Percentiles rank a stretch among this genome's conserved stretches.
Evolutionary conservation across 2,888 invertebrate genomes (phyloP).

Genomic region (Sinodicranocentrus sp.): DNA sequence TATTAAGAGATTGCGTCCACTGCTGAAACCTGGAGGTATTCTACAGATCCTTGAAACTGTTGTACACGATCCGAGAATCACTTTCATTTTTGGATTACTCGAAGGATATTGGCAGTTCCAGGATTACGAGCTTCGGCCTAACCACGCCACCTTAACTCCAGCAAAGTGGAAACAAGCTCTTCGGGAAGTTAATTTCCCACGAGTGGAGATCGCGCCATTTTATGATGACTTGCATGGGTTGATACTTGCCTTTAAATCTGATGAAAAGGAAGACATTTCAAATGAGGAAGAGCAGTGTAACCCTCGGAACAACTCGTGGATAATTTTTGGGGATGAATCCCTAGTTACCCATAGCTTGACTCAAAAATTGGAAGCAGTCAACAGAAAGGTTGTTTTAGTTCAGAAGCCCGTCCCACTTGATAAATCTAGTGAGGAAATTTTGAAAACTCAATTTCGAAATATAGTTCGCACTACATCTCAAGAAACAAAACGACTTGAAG

Average conservation of each 20-base stretch:
- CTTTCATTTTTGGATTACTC: constrained; percentile 53
- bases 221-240: constrained; percentile 1
- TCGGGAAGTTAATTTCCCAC: no score
- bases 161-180: neutral
- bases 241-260: neutral
- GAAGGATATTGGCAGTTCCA: constrained; percentile 60
- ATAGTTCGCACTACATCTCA: neutral
- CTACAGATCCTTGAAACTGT: constrained; percentile 47
- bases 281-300: no score
- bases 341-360: no score
- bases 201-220: neutral
- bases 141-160: neutral
- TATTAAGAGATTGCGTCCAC: constrained; percentile 21
- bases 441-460: neutral
- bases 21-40: constrained; percentile 41
- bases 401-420: neutral
- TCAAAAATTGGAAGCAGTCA: no score
- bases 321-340: constrained; percentile 43
- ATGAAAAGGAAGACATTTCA: neutral
- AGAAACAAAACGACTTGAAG: constrained; percentile 24
- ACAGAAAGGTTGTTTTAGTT: neutral
- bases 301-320: neutral
- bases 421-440: neutral
- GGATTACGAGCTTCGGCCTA: constrained; percentile 38
- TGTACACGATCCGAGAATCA: constrained; percentile 10